Conservation (phyloP, 2,797 vertebrate species). For the Arrhamphus sclerolepis region DNA sequence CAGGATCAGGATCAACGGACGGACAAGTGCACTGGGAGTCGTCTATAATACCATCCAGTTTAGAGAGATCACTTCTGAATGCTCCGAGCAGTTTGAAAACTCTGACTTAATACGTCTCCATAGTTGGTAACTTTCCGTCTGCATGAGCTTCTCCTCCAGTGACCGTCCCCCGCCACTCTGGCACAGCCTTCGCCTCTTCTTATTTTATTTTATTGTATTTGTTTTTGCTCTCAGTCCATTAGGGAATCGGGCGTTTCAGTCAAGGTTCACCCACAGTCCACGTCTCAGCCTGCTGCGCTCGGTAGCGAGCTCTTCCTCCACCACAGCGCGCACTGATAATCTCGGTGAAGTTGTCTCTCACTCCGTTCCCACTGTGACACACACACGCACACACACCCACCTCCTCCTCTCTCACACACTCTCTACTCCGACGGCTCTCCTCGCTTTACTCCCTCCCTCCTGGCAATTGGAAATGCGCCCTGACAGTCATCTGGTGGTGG, state of each 20-base stretch:
- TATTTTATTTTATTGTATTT: too few species aligned
- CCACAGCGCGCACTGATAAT: constrained; percentile 59
- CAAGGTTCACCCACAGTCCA: constrained; percentile 46
- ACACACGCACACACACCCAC: constrained; percentile 29
- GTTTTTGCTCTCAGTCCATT: constrained; percentile 44
- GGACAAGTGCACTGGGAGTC: constrained; percentile 31
- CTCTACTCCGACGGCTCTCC: constrained; percentile 44
- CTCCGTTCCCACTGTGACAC: constrained; percentile 36
- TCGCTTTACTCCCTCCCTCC: constrained; percentile 58
- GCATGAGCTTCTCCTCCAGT: constrained; percentile 42
- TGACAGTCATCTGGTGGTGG: constrained; percentile 72
- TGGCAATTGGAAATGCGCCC: constrained; percentile 71
- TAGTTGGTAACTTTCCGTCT: constrained; percentile 70
- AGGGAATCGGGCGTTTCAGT: constrained; percentile 15
- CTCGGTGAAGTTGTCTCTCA: constrained; percentile 66
- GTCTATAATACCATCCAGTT: constrained; percentile 57
- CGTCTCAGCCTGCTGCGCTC: constrained; percentile 47
- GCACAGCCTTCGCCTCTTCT: constrained; percentile 22
- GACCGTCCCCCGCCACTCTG: constrained; percentile 35
- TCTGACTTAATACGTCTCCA: constrained; percentile 58
- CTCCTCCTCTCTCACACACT: constrained; percentile 20
- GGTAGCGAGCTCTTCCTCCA: constrained; percentile 47
- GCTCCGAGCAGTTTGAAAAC: constrained; percentile 48
- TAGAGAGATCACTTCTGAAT: constrained; percentile 16
- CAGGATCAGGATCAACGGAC: constrained; percentile 43